phyloP scores from a whole-genome alignment of 2,113 vertebrate genomes.

The Myrmecobius fasciatus region DNA sequence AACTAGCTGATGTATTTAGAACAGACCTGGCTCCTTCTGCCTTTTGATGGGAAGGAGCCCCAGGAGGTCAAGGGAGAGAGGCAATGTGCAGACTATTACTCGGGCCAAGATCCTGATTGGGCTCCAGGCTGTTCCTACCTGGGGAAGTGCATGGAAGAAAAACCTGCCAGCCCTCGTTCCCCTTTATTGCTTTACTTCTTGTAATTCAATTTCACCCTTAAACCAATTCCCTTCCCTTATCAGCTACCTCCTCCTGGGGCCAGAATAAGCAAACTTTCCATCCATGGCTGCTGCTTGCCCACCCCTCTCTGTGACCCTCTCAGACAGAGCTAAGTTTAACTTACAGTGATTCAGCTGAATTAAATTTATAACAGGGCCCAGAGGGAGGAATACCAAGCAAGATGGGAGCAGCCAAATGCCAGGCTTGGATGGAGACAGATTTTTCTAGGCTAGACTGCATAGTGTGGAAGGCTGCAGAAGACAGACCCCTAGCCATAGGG shows the following conservation, averaged over 20 bases:
- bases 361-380: neutral
- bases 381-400: neutral
- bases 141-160: slow-evolving; percentile 1
- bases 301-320: neutral
- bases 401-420: neutral
- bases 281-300: neutral
- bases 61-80: neutral
- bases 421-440: neutral
- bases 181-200: neutral
- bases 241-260: neutral
- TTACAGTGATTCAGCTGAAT: slow-evolving; percentile 1
- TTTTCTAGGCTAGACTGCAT: neutral
- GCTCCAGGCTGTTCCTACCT: neutral
- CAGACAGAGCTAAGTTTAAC: neutral
- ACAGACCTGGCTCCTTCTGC: neutral
- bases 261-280: neutral
- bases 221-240: neutral
- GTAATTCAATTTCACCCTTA: slow-evolving; percentile 12
- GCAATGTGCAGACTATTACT: slow-evolving; percentile 2
- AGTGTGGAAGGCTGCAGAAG: neutral
- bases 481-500: neutral
- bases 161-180: neutral
- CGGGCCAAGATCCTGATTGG: neutral
- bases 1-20: neutral
- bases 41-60: neutral